Base-by-base conservation (phyloP, 2,888 invertebrate genomes). In the Coecobrya sp. region DNA sequence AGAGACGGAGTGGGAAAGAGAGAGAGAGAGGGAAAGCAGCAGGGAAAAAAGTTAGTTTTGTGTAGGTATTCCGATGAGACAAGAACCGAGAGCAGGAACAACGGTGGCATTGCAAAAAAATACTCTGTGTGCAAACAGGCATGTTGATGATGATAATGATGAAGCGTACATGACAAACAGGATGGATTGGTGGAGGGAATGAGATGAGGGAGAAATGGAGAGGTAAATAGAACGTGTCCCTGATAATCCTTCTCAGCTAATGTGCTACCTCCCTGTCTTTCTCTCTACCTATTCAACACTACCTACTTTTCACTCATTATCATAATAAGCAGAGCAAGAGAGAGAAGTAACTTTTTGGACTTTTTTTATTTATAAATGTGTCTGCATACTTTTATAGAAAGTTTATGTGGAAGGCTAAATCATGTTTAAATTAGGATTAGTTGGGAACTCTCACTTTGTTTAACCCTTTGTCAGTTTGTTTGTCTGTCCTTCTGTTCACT, bases 61-160 rank as follows among this genome's bases (percentile, higher is more conserved):
- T 19, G 42, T 19, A 19, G 42, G n/a, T 42, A 70, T 70, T 70
- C 70, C 70, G 42, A 19, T 8, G 70, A 70, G 70, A 70, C 42
- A 70, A 42, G 42, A 13, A 65, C 16, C 30, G 3, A 30, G 13
- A 65, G 55, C 49, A 49, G 49, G 22, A 62, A 62, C 16, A 13
- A 55, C 16, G 5, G 55, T n/a, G 55, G n/a, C 4, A 55, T 5
- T n/a, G 4, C 2, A 13, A 16, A 27, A 65, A 65, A 65, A 65
- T 65, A 65, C 30, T 27, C 13, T 27, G 30, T 27, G 30, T 27
- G 65, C 25, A 65, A 65, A 27, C 30, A 65, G 16, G 65, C 13
- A 11, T 65, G 65, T 4, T 65, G 30, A 65, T 65, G 65, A 65
- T 65, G 65, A 65, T 13, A 19, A 65, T 13, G 62, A 62, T 62